These are phyloP conservation scores for Scylla paramamosain DNA, from an alignment of 1,140 invertebrate genomes.

Conservation along the genomic window DNA sequence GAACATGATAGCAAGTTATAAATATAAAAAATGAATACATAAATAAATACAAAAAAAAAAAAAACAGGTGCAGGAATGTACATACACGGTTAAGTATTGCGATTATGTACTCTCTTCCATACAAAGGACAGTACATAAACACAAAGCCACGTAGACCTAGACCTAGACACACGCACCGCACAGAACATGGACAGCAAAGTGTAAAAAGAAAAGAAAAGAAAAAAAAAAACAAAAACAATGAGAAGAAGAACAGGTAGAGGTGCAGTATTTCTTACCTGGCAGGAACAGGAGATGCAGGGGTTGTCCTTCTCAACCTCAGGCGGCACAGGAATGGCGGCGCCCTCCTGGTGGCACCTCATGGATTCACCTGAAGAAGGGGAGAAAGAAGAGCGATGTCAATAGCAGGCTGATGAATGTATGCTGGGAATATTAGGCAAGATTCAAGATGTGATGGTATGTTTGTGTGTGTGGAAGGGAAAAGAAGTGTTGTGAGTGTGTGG, in stretches of 20 bases:
- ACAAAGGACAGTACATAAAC: too few species aligned
- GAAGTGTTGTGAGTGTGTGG: background rate
- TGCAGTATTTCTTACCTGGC: slow-evolving; percentile 37
- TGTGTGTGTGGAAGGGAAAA: background rate
- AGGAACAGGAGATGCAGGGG: slow-evolving; percentile 48
- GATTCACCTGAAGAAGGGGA: slow-evolving; percentile 38
- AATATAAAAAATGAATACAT: too few species aligned
- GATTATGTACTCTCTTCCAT: too few species aligned
- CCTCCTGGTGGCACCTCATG: slow-evolving; percentile 50
- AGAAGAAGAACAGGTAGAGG: background rate
- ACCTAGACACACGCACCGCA: too few species aligned
- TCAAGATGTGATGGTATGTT: background rate
- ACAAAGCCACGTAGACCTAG: too few species aligned
- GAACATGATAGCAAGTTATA: too few species aligned
- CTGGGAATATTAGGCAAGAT: background rate
- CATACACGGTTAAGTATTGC: too few species aligned
- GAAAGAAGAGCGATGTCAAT: background rate
- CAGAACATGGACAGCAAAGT: too few species aligned
- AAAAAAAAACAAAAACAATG: too few species aligned
- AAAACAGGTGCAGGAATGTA: too few species aligned
- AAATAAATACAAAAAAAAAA: too few species aligned
- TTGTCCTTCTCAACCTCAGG: slow-evolving; percentile 42
- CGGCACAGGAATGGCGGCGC: slow-evolving; percentile 12
- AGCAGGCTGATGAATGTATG: background rate
- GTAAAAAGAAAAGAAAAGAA: too few species aligned